Percentiles rank a stretch among this genome's conserved stretches.
phyloP scores from a whole-genome alignment of 30 jellyfish, hydroid and myxozoan genomes.

The Aurelia coerulea region DNA sequence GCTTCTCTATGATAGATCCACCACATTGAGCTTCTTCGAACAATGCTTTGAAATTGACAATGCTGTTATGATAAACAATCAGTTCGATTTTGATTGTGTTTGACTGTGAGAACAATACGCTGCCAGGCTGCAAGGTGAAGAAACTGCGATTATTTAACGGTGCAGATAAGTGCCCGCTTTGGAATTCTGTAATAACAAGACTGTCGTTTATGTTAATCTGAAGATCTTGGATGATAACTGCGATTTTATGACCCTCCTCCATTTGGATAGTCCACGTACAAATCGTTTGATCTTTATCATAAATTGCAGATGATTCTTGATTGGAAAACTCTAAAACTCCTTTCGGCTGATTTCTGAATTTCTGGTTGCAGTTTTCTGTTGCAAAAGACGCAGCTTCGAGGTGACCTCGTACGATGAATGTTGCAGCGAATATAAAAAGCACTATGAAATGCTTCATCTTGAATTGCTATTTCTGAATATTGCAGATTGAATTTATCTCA shows the following conservation, averaged over 20 bases:
- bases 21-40: conserved; percentile 86
- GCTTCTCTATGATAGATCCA: conserved; percentile 40
- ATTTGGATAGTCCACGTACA: conserved; percentile 75
- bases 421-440: background rate
- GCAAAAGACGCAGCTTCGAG: conserved; percentile 3
- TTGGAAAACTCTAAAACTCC: conserved; percentile 7
- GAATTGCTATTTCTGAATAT: no score
- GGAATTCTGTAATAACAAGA: conserved; percentile 49
- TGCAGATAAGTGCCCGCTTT: conserved; percentile 10
- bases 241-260: conserved; percentile 71
- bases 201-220: conserved; percentile 47
- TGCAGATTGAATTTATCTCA: no score
- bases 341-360: background rate
- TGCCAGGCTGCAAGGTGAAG: conserved; percentile 52
- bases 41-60: conserved; percentile 57
- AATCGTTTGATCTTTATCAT: background rate
- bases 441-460: background rate
- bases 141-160: conserved; percentile 34
- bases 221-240: conserved; percentile 39
- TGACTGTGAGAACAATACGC: conserved; percentile 69
- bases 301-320: background rate
- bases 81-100: conserved; percentile 58
- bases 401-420: background rate
- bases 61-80: background rate
- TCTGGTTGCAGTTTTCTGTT: background rate